Conservation (phyloP, 2,888 invertebrate genomes). For the Tetheella fluctuosa region DNA sequence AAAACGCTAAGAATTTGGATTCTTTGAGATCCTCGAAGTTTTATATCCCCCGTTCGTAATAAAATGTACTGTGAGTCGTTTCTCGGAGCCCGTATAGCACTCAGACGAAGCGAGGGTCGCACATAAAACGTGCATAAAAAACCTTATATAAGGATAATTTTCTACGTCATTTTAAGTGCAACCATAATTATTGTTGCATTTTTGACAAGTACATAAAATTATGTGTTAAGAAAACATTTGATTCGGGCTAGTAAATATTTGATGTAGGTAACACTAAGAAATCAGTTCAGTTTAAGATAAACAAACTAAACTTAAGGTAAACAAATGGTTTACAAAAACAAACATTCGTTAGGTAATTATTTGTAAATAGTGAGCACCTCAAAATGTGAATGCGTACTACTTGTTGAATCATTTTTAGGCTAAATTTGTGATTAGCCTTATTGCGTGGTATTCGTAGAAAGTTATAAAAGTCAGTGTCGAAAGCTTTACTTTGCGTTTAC, state of each 20-base stretch:
- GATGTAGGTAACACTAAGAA: background rate
- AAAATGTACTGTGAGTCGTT: slow-evolving; percentile 9
- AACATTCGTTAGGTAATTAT: background rate
- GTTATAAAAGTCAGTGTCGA: slow-evolving; percentile 11
- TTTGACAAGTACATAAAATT: background rate
- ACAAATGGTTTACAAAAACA: background rate
- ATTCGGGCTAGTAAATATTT: background rate
- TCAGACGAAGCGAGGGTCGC: slow-evolving; percentile 10
- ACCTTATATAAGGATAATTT: slow-evolving; percentile 12
- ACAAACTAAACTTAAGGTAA: too few species aligned
- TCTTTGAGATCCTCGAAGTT: background rate
- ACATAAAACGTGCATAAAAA: slow-evolving; percentile 16
- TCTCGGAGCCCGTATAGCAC: slow-evolving; percentile 7
- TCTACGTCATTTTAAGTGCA: slow-evolving; percentile 6
- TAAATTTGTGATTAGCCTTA: slow-evolving; percentile 10
- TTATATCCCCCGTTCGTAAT: slow-evolving; percentile 9
- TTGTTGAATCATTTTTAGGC: slow-evolving; percentile 6
- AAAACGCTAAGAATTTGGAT: background rate
- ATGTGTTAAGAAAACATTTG: background rate
- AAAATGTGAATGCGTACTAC: background rate
- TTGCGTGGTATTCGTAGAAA: slow-evolving; percentile 10
- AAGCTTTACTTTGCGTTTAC: slow-evolving; percentile 20
- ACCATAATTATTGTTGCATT: background rate
- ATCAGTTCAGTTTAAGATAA: slow-evolving; percentile 1
- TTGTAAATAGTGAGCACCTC: slow-evolving; percentile 1